Base-by-base conservation (phyloP, 2,888 invertebrate genomes). In the Syrphus vitripennis region DNA sequence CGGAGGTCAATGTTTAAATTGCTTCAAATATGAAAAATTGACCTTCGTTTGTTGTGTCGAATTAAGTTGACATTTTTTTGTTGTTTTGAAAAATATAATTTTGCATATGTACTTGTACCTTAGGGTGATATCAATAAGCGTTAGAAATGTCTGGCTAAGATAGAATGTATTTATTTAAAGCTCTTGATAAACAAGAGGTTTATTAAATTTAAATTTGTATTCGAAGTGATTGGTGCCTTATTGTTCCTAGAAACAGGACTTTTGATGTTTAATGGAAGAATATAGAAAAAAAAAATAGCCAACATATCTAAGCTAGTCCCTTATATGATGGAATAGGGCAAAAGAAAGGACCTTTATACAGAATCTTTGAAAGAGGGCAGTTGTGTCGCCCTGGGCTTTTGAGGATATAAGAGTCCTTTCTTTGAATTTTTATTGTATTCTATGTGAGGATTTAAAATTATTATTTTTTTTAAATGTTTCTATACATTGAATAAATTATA, bases 11-110 rank as follows among this genome's bases (percentile, higher is more conserved):
- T 59, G 34, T 59, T 59, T 59, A 59, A 59, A 59, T 59, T 59
- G 59, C 59, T 59, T 59, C 14, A 59, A 59, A 59, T 34, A 59
- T 34, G 21, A 59, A 59, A 59, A 59, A 57, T 34, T 34, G 59
- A 59, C 34, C 59, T 59, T 59, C 29, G 31, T 59, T 21, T 34
- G 59, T 21, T 34, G 34, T 59, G 34, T 59, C 59, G 21, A 59
- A 59, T 59, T 59, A 59, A 59, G 34, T 34, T 34, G 59, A 59
- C 59, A 59, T 59, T 59, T 59, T 59, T 21, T 34, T 34, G 34
- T 59, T 34, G 3, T 37, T 59, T 5, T n/a, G n/a, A n/a, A 16
- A 14, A 37, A 59, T 10, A 59, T 59, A 34, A 59, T 34, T 57
- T 16, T 57, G 31, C 14, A 29, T 14, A 9, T 48, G 10, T 3